These are phyloP conservation scores for Dolomedes plantarius DNA, from an alignment of 2,888 invertebrate genomes.

Conservation along the genomic window DNA sequence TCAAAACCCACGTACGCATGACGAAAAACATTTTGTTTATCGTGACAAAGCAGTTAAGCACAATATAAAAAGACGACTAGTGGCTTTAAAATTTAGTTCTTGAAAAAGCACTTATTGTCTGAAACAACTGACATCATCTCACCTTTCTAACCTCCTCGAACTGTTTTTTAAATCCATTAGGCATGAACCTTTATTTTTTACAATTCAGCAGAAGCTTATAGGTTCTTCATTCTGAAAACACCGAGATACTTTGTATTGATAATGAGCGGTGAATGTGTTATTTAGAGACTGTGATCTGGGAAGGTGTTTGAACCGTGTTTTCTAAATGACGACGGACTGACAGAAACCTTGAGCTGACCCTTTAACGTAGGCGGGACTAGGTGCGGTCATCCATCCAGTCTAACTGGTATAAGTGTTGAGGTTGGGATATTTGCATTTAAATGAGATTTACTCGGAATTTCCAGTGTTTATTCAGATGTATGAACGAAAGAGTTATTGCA, in stretches of 20 bases:
- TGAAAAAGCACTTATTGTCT: slow-evolving; percentile 2
- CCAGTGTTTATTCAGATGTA: no score
- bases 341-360: slow-evolving; percentile 5
- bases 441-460: neutral
- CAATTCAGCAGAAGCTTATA: slow-evolving; percentile 2
- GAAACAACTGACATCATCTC: neutral
- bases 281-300: neutral
- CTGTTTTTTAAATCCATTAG: neutral
- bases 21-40: neutral
- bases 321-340: neutral
- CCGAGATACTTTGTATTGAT: slow-evolving; percentile 19
- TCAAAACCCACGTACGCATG: neutral
- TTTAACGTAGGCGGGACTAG: slow-evolving; percentile 22
- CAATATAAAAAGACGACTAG: neutral
- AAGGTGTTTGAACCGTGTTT: neutral
- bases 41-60: neutral
- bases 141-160: slow-evolving; percentile 4
- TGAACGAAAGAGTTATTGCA: no score
- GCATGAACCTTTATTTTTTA: neutral
- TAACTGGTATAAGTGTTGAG: slow-evolving; percentile 7
- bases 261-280: neutral
- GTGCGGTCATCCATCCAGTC: slow-evolving; percentile 34
- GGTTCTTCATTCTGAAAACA: slow-evolving; percentile 34
- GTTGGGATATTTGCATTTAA: neutral
- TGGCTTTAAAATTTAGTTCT: neutral